Evolutionary conservation across 2,797 vertebrate species (phyloP).

Genomic region (Myotis planiceps): DNA sequence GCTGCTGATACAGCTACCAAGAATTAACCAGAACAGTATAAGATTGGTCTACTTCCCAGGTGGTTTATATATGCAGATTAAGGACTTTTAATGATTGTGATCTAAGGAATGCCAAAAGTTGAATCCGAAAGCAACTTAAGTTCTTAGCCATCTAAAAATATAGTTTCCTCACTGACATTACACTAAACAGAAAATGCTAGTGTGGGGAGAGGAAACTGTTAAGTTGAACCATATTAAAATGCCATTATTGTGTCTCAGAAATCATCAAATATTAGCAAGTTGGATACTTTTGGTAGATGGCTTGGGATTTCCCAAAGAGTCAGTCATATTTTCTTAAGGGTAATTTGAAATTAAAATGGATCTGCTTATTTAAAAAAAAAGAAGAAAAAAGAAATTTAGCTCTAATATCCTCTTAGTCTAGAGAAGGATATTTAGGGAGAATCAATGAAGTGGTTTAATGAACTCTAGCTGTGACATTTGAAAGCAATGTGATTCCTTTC

Average conservation of each 20-base stretch:
- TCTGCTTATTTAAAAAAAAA: neutral
- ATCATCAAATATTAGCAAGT: neutral
- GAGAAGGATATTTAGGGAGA: neutral
- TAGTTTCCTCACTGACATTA: neutral
- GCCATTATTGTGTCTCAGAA: neutral
- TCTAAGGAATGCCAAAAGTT: neutral
- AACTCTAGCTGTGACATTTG: neutral
- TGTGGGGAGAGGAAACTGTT: neutral
- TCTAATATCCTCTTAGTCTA: neutral
- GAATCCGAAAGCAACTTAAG: neutral
- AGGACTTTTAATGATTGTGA: neutral
- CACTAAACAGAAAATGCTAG: constrained; percentile 20
- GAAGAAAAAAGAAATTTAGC: neutral
- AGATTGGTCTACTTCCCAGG: neutral
- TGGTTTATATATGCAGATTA: constrained; percentile 17
- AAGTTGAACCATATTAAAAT: constrained; percentile 24
- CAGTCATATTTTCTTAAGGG: constrained; percentile 23
- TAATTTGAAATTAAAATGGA: constrained; percentile 48
- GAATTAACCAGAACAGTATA: neutral
- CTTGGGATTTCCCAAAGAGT: neutral
- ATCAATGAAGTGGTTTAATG: neutral
- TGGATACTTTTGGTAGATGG: neutral
- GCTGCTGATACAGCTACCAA: neutral
- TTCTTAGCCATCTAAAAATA: constrained; percentile 8
- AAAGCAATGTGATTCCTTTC: neutral